Evolutionary conservation across 2,888 invertebrate genomes (phyloP).

Genomic region (Hirtodrosophila histrioides): DNA sequence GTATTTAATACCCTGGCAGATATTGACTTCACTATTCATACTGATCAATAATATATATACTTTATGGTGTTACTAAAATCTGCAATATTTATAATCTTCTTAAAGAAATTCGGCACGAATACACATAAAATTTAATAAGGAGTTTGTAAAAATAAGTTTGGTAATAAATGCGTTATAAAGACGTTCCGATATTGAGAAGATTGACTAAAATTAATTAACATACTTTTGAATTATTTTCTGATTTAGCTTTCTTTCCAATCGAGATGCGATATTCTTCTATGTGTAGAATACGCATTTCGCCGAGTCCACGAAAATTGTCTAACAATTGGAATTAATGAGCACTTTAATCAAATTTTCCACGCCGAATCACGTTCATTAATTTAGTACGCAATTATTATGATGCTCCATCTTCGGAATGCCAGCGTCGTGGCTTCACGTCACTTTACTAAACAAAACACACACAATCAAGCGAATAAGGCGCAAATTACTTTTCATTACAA

Average conservation of each 20-base stretch:
- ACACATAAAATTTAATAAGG: too few relatives aligned
- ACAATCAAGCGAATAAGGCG: slow-evolving; percentile 72
- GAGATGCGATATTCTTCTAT: slow-evolving; percentile 6
- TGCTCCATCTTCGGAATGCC: slow-evolving; percentile 34
- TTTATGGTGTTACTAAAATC: too few relatives aligned
- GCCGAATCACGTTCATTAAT: slow-evolving; percentile 74
- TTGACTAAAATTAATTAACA: neutral
- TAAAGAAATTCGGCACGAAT: too few relatives aligned
- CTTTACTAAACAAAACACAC: slow-evolving; percentile 68
- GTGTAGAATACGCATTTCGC: slow-evolving; percentile 11
- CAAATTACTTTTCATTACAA: slow-evolving; percentile 78
- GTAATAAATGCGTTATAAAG: neutral
- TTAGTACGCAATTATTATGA: slow-evolving; percentile 72
- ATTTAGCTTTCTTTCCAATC: neutral
- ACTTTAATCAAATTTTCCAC: slow-evolving; percentile 73
- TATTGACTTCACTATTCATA: too few relatives aligned
- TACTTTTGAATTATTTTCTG: neutral
- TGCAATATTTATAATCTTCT: too few relatives aligned
- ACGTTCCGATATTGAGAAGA: neutral
- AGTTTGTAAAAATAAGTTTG: too few relatives aligned
- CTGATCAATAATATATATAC: too few relatives aligned
- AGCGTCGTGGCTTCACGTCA: slow-evolving; percentile 11
- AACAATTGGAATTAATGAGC: slow-evolving; percentile 74
- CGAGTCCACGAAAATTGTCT: slow-evolving; percentile 47
- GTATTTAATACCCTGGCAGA: too few relatives aligned